Evolutionary conservation across 2,113 vertebrate genomes (phyloP).

Genomic region (Gasterosteus nipponicus): DNA sequence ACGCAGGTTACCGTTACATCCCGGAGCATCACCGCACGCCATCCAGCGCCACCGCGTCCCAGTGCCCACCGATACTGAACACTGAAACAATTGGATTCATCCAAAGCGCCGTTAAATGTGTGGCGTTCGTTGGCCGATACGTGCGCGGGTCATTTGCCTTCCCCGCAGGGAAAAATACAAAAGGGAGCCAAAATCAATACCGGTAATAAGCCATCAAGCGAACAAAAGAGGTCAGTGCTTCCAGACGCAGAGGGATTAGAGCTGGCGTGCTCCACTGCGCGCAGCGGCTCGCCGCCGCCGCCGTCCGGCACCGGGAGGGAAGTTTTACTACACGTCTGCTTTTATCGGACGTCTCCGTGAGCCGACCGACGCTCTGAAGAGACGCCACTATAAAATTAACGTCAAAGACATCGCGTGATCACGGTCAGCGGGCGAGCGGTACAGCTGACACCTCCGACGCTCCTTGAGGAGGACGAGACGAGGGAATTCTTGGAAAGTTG

Average conservation of each 20-base stretch:
- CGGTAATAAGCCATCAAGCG: slow-evolving; percentile 68
- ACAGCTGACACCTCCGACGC: slow-evolving; percentile 39
- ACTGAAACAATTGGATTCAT: background rate
- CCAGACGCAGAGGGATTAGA: slow-evolving; percentile 69
- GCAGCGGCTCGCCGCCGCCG: background rate
- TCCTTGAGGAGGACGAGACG: background rate
- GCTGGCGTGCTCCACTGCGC: slow-evolving; percentile 44
- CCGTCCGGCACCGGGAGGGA: background rate
- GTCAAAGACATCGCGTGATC: slow-evolving; percentile 2
- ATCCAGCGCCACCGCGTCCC: background rate
- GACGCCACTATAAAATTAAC: too few relatives aligned
- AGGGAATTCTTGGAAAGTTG: background rate
- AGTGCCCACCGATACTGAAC: background rate
- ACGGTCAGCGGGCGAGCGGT: slow-evolving; percentile 30
- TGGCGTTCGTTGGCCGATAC: slow-evolving; percentile 53
- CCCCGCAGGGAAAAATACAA: slow-evolving; percentile 61
- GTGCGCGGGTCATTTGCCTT: slow-evolving; percentile 56
- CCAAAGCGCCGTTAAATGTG: background rate
- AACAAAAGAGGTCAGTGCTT: slow-evolving; percentile 75
- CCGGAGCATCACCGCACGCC: background rate
- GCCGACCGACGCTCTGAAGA: too few relatives aligned
- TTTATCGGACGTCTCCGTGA: slow-evolving; percentile 1
- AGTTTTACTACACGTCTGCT: slow-evolving; percentile 14
- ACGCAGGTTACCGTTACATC: background rate
- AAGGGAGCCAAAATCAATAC: slow-evolving; percentile 75